Base-by-base conservation (phyloP, 2,797 vertebrate genomes). In the Holocentrus rufus region DNA sequence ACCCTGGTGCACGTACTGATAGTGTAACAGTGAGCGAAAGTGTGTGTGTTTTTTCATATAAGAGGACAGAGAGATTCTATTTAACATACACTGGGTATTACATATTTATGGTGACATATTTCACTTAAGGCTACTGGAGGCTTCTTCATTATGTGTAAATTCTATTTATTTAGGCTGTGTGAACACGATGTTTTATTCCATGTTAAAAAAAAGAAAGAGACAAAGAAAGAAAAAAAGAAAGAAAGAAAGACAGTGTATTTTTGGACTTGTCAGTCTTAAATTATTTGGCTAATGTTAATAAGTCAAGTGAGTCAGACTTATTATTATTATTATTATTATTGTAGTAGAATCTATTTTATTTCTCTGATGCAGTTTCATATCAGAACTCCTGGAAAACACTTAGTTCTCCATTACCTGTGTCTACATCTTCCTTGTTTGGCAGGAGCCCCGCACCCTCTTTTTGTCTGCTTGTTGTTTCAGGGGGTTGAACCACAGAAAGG, bases 131-230 rank as follows among this genome's bases (percentile, higher is more conserved):
- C 30, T 3, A 31, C 30, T 31, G 30, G 30, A 3, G 30, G 3
- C 30, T 31, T 31, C 30, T 31, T 31, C 30, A 31, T 82, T 85
- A 89, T 73, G 87, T 91, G 85, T 65, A 87, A 89, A 89, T 85
- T 74, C 57, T 30, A 65, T 69, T 81, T 65, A 72, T 31, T 31
- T 31, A 31, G 30, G 30, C 30, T 7, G 7, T 31, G 30, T 31
- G 3, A 3, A 31, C 30, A 31, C 30, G 30, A 3, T 31, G 3
- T 31, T 31, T 31, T 3, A 31, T 31, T 7, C 7, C 3, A 31
- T 31, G 7, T 31, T 31, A 31, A 31, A 31, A 31, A 31, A n/a
- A n/a, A n/a, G n/a, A n/a, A n/a, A n/a, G n/a, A n/a, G 7, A 31
- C 7, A 31, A 31, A 7, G 7, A 3, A 31, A 31, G 7, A 31